Conservation (phyloP, 2,797 vertebrate genomes). For the Botia almorhae region DNA sequence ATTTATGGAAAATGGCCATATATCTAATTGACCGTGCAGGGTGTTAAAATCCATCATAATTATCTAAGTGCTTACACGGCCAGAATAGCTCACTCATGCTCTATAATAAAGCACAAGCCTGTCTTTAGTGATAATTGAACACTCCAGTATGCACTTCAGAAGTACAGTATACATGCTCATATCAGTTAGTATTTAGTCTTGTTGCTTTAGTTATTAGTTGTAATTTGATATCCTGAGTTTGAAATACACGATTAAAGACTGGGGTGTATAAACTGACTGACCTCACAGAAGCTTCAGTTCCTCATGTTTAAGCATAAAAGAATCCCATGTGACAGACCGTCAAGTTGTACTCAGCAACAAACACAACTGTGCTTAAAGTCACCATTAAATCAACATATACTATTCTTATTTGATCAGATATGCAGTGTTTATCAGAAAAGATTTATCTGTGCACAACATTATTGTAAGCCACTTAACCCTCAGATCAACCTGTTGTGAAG, state of each 20-base stretch:
- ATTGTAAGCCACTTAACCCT: neutral
- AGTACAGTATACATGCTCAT: neutral
- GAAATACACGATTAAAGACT: neutral
- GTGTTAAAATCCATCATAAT: conserved; percentile 29
- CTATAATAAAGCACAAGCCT: neutral
- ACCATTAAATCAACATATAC: too few species aligned
- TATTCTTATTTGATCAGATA: too few species aligned
- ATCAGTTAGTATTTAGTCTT: conserved; percentile 1
- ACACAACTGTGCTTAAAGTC: neutral
- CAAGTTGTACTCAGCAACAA: neutral
- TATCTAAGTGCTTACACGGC: conserved; percentile 21
- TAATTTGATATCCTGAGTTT: neutral
- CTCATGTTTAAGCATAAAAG: neutral
- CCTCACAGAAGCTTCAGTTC: neutral
- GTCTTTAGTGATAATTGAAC: conserved; percentile 26
- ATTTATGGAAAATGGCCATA: conserved; percentile 11
- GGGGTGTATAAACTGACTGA: neutral
- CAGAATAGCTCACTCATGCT: conserved; percentile 1
- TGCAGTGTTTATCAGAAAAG: too few species aligned
- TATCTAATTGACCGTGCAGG: conserved; percentile 23
- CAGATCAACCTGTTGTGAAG: neutral
- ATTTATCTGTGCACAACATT: too few species aligned
- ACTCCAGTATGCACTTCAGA: neutral
- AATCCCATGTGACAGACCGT: neutral
- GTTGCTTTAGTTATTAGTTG: neutral